phyloP scores from a whole-genome alignment of 2,113 vertebrate species.

The Neodon shergylaensis region DNA sequence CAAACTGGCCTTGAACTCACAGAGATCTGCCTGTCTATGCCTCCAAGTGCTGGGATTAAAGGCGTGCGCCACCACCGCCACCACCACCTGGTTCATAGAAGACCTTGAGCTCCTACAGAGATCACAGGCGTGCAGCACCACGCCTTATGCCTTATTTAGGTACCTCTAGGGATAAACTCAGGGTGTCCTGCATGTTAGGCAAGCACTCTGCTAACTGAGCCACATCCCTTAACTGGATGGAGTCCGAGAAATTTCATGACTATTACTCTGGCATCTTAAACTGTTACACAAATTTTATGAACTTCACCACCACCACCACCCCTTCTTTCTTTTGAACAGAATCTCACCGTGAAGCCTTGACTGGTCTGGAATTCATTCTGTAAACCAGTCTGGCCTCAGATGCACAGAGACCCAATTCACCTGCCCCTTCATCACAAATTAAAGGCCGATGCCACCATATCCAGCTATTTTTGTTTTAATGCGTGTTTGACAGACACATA shows the following conservation, averaged over 20 bases:
- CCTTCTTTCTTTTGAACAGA: not conserved
- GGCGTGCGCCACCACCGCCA: not conserved
- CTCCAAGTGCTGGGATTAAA: not conserved
- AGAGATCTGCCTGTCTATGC: too few relatives aligned
- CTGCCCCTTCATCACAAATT: not conserved
- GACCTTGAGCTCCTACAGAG: not conserved
- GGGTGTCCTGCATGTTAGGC: not conserved
- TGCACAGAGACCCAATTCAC: not conserved
- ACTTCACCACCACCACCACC: not conserved
- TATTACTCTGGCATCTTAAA: not conserved
- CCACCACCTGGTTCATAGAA: not conserved
- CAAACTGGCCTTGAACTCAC: too few relatives aligned
- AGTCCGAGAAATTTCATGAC: not conserved
- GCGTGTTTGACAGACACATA: not conserved
- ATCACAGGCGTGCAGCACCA: not conserved
- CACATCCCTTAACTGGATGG: not conserved
- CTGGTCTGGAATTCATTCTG: not conserved
- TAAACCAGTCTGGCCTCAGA: not conserved
- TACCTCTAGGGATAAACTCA: too few relatives aligned
- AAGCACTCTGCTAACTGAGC: not conserved
- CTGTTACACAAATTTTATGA: not conserved
- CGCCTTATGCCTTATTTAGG: too few relatives aligned
- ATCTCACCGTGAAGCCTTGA: not conserved
- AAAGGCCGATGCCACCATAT: not conserved
- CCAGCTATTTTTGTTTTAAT: not conserved